These are phyloP conservation scores for Caenorhabditis drosophilae DNA, from an alignment of 2,888 invertebrate species.

Conservation along the genomic window DNA sequence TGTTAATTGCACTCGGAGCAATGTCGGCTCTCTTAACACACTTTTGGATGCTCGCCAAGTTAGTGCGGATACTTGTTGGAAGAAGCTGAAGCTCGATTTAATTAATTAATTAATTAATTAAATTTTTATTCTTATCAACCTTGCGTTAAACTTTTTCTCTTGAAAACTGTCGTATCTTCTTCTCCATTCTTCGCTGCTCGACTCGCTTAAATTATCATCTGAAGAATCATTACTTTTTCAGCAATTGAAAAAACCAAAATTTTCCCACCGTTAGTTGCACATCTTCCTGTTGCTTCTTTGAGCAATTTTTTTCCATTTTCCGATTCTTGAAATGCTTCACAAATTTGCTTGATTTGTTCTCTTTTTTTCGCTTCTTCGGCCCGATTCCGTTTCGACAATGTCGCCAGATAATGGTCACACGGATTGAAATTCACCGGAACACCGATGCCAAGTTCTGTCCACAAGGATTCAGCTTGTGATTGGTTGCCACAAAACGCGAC, in stretches of 20 bases:
- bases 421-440: conserved; percentile 68
- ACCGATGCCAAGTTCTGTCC: conserved; percentile 53
- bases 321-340: conserved; percentile 31
- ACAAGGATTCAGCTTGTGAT: conserved; percentile 51
- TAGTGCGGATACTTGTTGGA: conserved; percentile 85
- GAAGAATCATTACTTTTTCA: background rate
- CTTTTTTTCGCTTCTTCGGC: conserved; percentile 21
- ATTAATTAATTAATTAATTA: background rate
- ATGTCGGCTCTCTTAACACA: conserved; percentile 85
- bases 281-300: conserved; percentile 29
- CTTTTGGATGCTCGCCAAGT: conserved; percentile 91
- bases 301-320: conserved; percentile 31
- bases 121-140: background rate
- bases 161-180: conserved; percentile 12
- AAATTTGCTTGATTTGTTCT: conserved; percentile 21
- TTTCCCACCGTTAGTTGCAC: background rate
- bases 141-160: conserved; percentile 7
- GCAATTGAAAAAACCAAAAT: background rate
- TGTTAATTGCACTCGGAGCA: conserved; percentile 85
- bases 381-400: conserved; percentile 41
- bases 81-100: conserved; percentile 82
- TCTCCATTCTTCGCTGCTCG: conserved; percentile 27
- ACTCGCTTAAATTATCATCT: conserved; percentile 1
- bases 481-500: conserved; percentile 60
- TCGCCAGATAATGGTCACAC: conserved; percentile 70